Percentiles rank a stretch among this genome's conserved stretches.
phyloP scores from a whole-genome alignment of 2,113 vertebrate species.

The Eublepharis macularius region DNA sequence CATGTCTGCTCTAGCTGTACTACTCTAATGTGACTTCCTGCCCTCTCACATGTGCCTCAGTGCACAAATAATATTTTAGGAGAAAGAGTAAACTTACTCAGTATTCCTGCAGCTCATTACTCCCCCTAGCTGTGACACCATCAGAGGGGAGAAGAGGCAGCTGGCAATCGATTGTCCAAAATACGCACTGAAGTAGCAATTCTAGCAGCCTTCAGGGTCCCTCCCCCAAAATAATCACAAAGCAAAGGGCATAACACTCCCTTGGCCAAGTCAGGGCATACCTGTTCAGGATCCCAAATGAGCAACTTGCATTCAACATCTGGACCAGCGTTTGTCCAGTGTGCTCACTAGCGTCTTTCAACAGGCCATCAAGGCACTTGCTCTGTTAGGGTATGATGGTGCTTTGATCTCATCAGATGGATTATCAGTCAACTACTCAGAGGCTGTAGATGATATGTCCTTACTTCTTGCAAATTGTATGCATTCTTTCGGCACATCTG shows the following conservation, averaged over 20 bases:
- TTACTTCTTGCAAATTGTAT: neutral
- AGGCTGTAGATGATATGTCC: neutral
- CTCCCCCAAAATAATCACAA: no score
- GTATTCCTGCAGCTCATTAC: neutral
- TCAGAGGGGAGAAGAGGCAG: neutral
- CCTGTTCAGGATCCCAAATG: neutral
- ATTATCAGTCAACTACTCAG: no score
- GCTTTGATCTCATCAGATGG: neutral
- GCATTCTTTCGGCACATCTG: neutral
- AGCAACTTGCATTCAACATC: neutral
- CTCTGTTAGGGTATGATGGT: no score
- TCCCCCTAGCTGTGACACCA: neutral
- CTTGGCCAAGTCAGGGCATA: neutral
- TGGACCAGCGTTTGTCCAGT: neutral
- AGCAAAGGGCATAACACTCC: neutral
- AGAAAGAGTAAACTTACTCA: neutral
- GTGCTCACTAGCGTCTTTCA: neutral
- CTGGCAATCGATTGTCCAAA: neutral
- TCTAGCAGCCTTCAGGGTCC: neutral
- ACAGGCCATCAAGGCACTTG: neutral
- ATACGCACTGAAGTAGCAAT: neutral
- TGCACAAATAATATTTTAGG: neutral
- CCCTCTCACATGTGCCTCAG: neutral
- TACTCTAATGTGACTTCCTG: no score
- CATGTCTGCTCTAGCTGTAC: no score